Conservation (phyloP, 2,888 invertebrate genomes). For the Cantharis lateralis region DNA sequence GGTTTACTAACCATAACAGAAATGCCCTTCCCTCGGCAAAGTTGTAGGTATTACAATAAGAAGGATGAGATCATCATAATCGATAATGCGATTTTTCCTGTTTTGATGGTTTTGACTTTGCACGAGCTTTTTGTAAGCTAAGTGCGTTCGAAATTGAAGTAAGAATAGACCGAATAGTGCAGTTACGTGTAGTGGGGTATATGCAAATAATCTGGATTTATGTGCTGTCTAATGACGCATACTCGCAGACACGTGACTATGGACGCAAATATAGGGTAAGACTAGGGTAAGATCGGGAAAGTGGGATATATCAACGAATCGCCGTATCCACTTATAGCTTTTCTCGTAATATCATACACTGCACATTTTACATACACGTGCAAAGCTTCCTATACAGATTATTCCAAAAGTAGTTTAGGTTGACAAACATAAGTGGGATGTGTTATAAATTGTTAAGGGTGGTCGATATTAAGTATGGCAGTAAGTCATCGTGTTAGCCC, state of each 20-base stretch:
- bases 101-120: neutral
- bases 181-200: conserved; percentile 17
- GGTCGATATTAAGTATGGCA: neutral
- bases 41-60: conserved; percentile 9
- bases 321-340: conserved; percentile 27
- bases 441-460: conserved; percentile 10
- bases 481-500: neutral
- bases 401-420: conserved; percentile 16
- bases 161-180: neutral
- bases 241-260: conserved; percentile 29
- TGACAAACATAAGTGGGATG: conserved; percentile 17
- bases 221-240: conserved; percentile 35
- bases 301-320: conserved; percentile 19
- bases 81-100: conserved; percentile 20
- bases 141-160: neutral
- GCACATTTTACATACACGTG: conserved; percentile 23
- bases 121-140: neutral
- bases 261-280: conserved; percentile 28
- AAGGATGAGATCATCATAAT: conserved; percentile 22
- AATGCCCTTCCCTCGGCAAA: conserved; percentile 7
- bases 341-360: conserved; percentile 21
- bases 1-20: neutral
- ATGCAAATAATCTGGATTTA: conserved; percentile 30
- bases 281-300: conserved; percentile 8
- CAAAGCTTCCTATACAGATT: conserved; percentile 24